Evolutionary conservation across 1,140 invertebrate species (phyloP).

Genomic region (Megathymus violae): DNA sequence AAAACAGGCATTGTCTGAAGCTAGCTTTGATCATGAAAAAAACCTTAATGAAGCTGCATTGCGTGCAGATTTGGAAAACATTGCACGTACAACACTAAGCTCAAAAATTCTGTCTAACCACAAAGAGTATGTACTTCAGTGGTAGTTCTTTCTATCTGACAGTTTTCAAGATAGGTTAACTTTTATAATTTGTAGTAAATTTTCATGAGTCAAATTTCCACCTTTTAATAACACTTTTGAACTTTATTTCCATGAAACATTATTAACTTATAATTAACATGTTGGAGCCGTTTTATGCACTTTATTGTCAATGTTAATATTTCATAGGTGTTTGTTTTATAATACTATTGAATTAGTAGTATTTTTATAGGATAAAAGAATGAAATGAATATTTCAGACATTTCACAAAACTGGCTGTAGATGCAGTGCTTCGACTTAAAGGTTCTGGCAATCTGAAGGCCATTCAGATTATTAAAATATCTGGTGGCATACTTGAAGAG

Average conservation of each 20-base stretch:
- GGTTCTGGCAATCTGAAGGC: conserved; percentile 97
- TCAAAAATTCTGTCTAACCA: conserved; percentile 99
- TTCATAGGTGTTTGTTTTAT: too few relatives aligned
- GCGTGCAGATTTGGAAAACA: conserved; percentile 96
- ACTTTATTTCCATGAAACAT: too few relatives aligned
- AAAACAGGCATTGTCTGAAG: conserved; percentile 90
- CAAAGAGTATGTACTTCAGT: conserved; percentile 91
- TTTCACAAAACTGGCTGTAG: conserved; percentile 97
- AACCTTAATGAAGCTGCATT: conserved; percentile 92
- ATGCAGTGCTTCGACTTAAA: conserved; percentile 97
- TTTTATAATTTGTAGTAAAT: too few relatives aligned
- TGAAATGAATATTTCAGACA: conserved; percentile 86
- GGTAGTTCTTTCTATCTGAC: too few relatives aligned
- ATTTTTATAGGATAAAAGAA: too few relatives aligned
- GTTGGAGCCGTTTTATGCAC: too few relatives aligned
- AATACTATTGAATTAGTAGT: too few relatives aligned
- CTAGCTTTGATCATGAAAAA: conserved; percentile 92
- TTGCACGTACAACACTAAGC: conserved; percentile 98
- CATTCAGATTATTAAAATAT: conserved; percentile 99
- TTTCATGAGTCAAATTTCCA: too few relatives aligned
- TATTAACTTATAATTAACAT: too few relatives aligned
- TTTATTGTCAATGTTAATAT: too few relatives aligned
- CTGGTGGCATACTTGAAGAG: conserved; percentile 95
- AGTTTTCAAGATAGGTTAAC: too few relatives aligned
- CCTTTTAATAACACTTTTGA: too few relatives aligned